These are phyloP conservation scores for Agriotes lineatus DNA, from an alignment of 2,888 invertebrate genomes.

Conservation along the genomic window DNA sequence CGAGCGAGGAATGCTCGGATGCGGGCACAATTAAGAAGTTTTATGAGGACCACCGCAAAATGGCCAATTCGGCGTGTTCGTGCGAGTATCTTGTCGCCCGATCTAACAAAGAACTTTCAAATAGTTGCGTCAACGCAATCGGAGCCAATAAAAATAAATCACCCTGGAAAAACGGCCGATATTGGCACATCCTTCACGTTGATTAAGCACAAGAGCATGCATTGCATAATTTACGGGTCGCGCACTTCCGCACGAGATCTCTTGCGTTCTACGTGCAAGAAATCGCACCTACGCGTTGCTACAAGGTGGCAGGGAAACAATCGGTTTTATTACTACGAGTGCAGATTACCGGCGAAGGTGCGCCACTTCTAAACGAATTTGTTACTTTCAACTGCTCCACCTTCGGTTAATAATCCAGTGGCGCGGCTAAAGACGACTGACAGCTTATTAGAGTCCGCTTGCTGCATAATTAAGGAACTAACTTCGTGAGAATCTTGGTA, in stretches of 20 bases:
- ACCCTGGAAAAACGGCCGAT: neutral
- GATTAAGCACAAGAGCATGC: conserved; percentile 1
- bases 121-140: neutral
- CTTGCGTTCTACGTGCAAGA: neutral
- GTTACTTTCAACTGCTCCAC: conserved; percentile 33
- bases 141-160: neutral
- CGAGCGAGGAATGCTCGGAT: conserved; percentile 26
- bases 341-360: conserved; percentile 31
- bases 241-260: conserved; percentile 21
- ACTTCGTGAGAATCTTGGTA: too few species aligned
- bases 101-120: conserved; percentile 12
- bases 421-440: conserved; percentile 7
- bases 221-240: conserved; percentile 5
- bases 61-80: neutral
- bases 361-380: conserved; percentile 34
- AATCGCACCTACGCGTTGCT: neutral
- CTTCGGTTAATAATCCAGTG: conserved; percentile 27
- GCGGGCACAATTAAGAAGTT: conserved; percentile 36
- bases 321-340: conserved; percentile 24
- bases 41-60: conserved; percentile 37
- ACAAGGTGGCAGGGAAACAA: conserved; percentile 27
- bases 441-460: conserved; percentile 7
- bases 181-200: conserved; percentile 1
- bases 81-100: neutral
- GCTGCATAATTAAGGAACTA: neutral